Evolutionary conservation across 2,113 vertebrate species (phyloP).

Genomic region (Setophaga kirtlandii): DNA sequence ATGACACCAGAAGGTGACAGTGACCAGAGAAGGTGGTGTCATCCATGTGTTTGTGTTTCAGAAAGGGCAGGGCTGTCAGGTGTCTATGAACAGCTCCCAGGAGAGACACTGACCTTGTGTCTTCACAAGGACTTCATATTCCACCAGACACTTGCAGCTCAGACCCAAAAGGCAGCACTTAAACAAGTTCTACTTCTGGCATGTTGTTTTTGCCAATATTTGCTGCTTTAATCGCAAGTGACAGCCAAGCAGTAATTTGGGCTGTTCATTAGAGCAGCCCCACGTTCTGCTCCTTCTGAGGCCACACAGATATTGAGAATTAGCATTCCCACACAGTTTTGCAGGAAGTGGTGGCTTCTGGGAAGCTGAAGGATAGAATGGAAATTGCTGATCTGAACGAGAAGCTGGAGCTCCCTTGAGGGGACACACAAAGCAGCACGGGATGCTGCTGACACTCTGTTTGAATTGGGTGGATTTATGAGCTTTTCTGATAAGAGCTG

Average conservation of each 20-base stretch:
- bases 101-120: neutral
- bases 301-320: neutral
- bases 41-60: neutral
- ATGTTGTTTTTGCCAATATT: neutral
- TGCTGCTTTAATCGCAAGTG: neutral
- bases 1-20: neutral
- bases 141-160: neutral
- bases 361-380: slow-evolving; percentile 18
- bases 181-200: neutral
- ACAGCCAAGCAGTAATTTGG: neutral
- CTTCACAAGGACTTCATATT: neutral
- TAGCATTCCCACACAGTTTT: neutral
- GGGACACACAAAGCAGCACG: neutral
- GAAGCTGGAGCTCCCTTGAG: slow-evolving; percentile 36
- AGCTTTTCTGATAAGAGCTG: slow-evolving; percentile 41
- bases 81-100: neutral
- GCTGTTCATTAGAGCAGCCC: neutral
- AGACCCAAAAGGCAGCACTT: neutral
- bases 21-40: neutral
- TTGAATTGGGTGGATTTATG: slow-evolving; percentile 68
- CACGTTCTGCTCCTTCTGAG: neutral
- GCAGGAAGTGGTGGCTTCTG: slow-evolving; percentile 23
- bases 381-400: slow-evolving; percentile 11
- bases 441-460: slow-evolving; percentile 64
- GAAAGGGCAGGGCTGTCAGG: neutral